phyloP scores from a whole-genome alignment of 2,888 invertebrate genomes.

The Portevinia maculata region DNA sequence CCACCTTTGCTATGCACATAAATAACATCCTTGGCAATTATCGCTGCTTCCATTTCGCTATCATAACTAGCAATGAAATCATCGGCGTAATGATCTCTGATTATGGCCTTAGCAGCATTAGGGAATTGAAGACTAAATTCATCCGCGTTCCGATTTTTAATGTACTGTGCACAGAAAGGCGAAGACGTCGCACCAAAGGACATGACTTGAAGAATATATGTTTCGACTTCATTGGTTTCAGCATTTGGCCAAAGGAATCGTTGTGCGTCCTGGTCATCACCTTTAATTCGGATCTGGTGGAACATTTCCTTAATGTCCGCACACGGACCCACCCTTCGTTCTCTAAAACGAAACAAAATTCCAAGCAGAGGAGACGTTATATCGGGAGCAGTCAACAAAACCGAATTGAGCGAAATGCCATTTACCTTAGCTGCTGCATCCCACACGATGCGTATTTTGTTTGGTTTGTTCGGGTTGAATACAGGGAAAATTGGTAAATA shows the following conservation, averaged over 20 bases:
- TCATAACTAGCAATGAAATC: conserved; percentile 75
- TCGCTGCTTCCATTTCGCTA: conserved; percentile 53
- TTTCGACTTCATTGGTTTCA: conserved; percentile 4
- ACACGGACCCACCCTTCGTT: not conserved
- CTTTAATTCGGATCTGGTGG: not conserved
- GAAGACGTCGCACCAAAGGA: conserved; percentile 38
- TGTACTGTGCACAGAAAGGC: conserved; percentile 50
- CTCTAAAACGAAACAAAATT: conserved; percentile 1
- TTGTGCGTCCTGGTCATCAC: conserved; percentile 11
- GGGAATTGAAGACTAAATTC: conserved; percentile 55
- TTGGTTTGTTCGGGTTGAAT: conserved; percentile 10
- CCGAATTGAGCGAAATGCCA: conserved; percentile 7
- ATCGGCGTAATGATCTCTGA: conserved; percentile 76
- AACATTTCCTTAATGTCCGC: conserved; percentile 45
- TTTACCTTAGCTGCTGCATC: conserved; percentile 22
- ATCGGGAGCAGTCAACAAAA: conserved; percentile 20
- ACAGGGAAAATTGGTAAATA: conserved; percentile 33
- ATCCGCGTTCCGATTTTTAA: conserved; percentile 75
- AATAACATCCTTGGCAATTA: conserved; percentile 13
- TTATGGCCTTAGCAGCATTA: conserved; percentile 67
- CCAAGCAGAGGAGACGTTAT: not conserved
- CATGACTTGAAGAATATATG: conserved; percentile 21
- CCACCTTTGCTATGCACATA: conserved; percentile 28
- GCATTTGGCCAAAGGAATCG: conserved; percentile 22
- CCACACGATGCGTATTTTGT: conserved; percentile 34